phyloP scores from a whole-genome alignment of 2,113 vertebrate species.

The Cyanistes caeruleus region DNA sequence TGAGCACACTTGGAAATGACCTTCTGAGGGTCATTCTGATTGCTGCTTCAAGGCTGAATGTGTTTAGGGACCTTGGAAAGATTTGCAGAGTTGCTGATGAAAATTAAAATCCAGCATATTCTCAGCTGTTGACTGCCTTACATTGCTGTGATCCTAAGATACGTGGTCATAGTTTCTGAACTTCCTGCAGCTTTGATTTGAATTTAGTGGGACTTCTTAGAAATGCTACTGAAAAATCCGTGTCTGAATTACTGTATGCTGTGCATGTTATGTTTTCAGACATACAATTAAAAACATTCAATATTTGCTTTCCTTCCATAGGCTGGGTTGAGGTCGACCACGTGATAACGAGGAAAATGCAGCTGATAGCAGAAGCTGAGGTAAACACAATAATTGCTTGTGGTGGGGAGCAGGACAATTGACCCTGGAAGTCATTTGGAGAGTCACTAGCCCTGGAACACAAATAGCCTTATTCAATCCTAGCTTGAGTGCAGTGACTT shows the following conservation, averaged over 20 bases:
- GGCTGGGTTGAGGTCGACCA: constrained; percentile 74
- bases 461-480: not conserved
- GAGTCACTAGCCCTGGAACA: not conserved
- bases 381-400: constrained; percentile 56
- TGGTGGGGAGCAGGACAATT: not conserved
- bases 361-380: constrained; percentile 79
- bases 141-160: not conserved
- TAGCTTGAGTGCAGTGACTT: not conserved
- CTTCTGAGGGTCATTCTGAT: constrained; percentile 23
- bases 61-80: constrained; percentile 58
- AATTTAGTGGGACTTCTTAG: not conserved
- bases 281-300: not conserved
- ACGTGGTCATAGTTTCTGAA: not conserved
- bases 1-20: not conserved
- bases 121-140: not conserved
- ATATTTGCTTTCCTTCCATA: constrained; percentile 56
- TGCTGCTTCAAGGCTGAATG: constrained; percentile 45
- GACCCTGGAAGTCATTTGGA: not conserved
- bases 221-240: not conserved
- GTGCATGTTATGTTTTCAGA: not conserved
- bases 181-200: not conserved
- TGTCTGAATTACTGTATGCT: not conserved
- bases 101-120: not conserved
- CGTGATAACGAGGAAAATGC: constrained; percentile 75
- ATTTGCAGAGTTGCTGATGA: constrained; percentile 3